Evolutionary conservation across 2,797 vertebrate species (phyloP).

Genomic region (Oophaga sylvatica): DNA sequence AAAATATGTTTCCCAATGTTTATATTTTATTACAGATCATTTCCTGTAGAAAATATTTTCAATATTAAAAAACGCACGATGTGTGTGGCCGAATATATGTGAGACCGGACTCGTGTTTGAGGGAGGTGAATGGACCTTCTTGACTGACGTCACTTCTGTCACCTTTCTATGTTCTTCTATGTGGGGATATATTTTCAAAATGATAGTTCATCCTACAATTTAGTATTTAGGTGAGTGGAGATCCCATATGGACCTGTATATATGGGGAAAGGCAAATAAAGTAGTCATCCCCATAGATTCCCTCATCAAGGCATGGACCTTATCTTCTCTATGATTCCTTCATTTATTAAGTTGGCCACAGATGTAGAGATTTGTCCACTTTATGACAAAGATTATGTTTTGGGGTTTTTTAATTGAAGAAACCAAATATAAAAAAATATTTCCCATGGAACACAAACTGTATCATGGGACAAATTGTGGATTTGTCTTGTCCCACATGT

Average conservation of each 20-base stretch:
- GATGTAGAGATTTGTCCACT: neutral
- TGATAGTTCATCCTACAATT: neutral
- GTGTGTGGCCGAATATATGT: neutral
- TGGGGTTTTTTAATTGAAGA: neutral
- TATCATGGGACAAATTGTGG: no score
- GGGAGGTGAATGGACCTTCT: neutral
- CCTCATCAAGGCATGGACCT: no score
- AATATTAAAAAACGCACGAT: neutral
- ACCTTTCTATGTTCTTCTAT: neutral
- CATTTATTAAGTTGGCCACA: neutral
- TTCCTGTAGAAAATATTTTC: neutral
- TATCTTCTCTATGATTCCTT: neutral
- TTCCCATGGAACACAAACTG: neutral
- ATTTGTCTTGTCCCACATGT: no score
- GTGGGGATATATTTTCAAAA: neutral
- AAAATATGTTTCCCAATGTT: conserved; percentile 26
- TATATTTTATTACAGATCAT: conserved; percentile 9
- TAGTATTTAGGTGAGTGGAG: neutral
- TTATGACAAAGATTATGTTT: neutral
- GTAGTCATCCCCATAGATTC: no score
- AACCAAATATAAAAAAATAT: neutral
- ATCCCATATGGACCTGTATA: no score
- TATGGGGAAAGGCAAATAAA: no score
- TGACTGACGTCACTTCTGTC: neutral
- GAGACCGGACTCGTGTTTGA: neutral